Percentiles rank a stretch among this genome's conserved stretches.
Evolutionary conservation across 2,888 invertebrate species (phyloP).

Genomic region (Lepidocyrtoides sp.): DNA sequence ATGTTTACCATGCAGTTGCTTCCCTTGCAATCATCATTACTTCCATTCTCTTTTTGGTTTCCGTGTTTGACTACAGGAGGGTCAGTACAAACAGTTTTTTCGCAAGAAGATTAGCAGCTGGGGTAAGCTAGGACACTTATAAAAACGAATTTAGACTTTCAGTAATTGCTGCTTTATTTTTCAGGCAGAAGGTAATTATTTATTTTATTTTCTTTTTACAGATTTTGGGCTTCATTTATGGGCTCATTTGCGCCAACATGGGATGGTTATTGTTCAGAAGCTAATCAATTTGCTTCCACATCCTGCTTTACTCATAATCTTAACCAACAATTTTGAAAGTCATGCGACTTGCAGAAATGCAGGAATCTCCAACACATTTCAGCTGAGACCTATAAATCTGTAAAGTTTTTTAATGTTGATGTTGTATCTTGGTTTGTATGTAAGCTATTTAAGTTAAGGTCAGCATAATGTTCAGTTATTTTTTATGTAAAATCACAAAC

Average conservation of each 20-base stretch:
- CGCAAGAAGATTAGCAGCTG: slow-evolving; percentile 80
- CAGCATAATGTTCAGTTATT: too few relatives aligned
- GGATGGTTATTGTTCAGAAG: slow-evolving; percentile 79
- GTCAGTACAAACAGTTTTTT: slow-evolving; percentile 75
- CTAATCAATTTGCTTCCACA: slow-evolving; percentile 27
- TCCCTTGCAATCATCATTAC: slow-evolving; percentile 81
- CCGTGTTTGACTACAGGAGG: slow-evolving; percentile 79
- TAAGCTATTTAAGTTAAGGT: too few relatives aligned
- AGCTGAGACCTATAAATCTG: too few relatives aligned
- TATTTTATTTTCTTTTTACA: slow-evolving; percentile 59
- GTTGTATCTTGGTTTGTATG: too few relatives aligned
- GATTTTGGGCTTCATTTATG: slow-evolving; percentile 82
- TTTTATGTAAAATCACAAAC: too few relatives aligned
- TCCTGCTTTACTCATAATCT: not conserved
- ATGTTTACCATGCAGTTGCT: slow-evolving; percentile 82
- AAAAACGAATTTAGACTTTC: not conserved
- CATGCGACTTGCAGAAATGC: not conserved
- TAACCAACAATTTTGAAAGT: not conserved
- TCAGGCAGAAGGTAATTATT: not conserved
- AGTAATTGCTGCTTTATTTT: not conserved
- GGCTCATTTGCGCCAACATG: slow-evolving; percentile 81
- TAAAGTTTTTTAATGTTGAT: too few relatives aligned
- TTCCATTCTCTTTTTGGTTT: slow-evolving; percentile 80
- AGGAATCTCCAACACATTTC: not conserved
- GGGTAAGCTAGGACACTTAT: slow-evolving; percentile 77